phyloP scores from a whole-genome alignment of 2,113 vertebrate genomes.

The Heterochromis multidens region DNA sequence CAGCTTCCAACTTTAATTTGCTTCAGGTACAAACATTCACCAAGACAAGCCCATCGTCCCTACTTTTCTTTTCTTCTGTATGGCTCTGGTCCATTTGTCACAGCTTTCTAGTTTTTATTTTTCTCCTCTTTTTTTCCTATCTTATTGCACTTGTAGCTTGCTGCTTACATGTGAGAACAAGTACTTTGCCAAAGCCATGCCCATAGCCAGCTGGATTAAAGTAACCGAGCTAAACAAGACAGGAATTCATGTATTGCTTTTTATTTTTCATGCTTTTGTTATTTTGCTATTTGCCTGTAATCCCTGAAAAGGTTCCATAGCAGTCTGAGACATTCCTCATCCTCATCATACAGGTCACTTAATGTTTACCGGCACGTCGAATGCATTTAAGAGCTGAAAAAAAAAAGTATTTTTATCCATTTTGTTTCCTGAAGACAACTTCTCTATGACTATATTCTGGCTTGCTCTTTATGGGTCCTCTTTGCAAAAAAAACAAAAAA shows the following conservation, averaged over 20 bases:
- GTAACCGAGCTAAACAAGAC: slow-evolving; percentile 11
- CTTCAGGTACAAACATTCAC: slow-evolving; percentile 54
- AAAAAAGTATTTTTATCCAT: not conserved
- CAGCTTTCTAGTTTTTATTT: not conserved
- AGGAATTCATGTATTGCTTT: not conserved
- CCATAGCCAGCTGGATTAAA: slow-evolving; percentile 38
- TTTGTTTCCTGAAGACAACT: not conserved
- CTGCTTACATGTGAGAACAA: not conserved
- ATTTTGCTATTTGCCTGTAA: not conserved
- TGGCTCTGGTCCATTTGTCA: not conserved
- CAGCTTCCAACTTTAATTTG: slow-evolving; percentile 22
- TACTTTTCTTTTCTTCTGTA: not conserved
- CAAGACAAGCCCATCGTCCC: slow-evolving; percentile 8
- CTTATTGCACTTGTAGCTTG: not conserved
- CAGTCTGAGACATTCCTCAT: not conserved
- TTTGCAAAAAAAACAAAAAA: no score
- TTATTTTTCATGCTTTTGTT: not conserved
- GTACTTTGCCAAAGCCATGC: slow-evolving; percentile 2
- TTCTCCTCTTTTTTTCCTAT: not conserved
- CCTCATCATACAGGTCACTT: not conserved
- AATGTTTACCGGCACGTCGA: not conserved
- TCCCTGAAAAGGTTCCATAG: not conserved
- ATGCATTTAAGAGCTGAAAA: not conserved
- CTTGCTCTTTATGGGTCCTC: no score
- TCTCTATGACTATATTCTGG: not conserved